These are phyloP conservation scores for Samia ricini DNA, from an alignment of 1,140 invertebrate species.

Conservation along the genomic window DNA sequence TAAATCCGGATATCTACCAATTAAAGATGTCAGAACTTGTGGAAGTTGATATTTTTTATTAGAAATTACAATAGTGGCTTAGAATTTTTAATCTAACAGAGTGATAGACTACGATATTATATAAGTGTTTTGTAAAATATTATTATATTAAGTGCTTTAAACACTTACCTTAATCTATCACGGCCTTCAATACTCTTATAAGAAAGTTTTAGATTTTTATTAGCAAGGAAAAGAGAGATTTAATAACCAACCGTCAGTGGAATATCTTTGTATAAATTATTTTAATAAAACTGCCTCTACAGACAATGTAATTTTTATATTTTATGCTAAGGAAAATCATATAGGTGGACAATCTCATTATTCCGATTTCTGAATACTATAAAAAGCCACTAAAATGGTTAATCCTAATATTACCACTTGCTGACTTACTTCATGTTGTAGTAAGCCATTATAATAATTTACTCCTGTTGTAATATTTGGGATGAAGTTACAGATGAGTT, in stretches of 20 bases:
- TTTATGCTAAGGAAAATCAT: not conserved
- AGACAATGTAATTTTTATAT: not conserved
- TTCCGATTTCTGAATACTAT: too few species aligned
- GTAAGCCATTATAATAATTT: too few species aligned
- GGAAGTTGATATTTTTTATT: not conserved
- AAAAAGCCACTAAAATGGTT: too few species aligned
- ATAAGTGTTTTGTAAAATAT: conserved; percentile 31
- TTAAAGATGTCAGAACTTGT: not conserved
- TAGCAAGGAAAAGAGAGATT: not conserved
- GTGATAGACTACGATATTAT: conserved; percentile 2
- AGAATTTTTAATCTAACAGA: not conserved
- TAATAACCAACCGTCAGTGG: not conserved
- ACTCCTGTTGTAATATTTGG: too few species aligned
- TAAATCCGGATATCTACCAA: too few species aligned
- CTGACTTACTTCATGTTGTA: too few species aligned
- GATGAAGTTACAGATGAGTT: too few species aligned
- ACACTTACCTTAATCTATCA: conserved; percentile 44
- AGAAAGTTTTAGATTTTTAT: conserved; percentile 16
- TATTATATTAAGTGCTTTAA: conserved; percentile 35
- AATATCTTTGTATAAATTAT: not conserved
- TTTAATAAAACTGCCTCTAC: not conserved
- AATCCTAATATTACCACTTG: too few species aligned
- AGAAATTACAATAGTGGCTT: not conserved
- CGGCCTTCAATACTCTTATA: conserved; percentile 41
- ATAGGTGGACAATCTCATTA: not conserved